Base-by-base conservation (phyloP, 2,113 vertebrate genomes). In the Theropithecus gelada region DNA sequence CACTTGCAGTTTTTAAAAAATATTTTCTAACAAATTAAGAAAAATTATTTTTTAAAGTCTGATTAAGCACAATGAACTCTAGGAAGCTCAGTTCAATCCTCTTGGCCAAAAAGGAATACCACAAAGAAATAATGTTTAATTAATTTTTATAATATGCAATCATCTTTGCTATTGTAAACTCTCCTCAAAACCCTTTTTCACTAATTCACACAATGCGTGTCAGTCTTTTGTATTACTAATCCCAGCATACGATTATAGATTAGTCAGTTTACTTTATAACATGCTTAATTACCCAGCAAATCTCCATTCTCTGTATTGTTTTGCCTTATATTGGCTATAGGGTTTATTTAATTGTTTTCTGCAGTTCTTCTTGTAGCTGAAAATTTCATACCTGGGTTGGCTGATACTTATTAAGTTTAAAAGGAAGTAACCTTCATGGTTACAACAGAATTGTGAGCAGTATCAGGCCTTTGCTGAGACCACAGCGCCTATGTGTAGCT, bases 231-330 rank as follows among this genome's bases (percentile, higher is more conserved):
- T 94, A 55, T 96, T 88, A 95, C 75, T 80, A 96, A 94, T 79
- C 52, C 81, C 88, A 88, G 83, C 55, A 89, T 75, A 93, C 87
- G 89, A 96, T 90, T 94, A 92, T 57, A 97, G 80, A 98, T 96
- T 86, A 95, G 76, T 94, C 94, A 96, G 80, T 94, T 87, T 93
- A 80, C 66, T 89, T 90, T 70, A 35, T 80, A 52, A 85, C 48
- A 84, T 30, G 82, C 83, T 84, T 87, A 92, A 91, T 94, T 96
- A 93, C 45, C 75, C n/a, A 92, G 70, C 38, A 93, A 84, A 94
- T 93, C 70, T 93, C 57, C 45, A 59, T 88, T 90, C 93, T 66
- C 86, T 52, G 61, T n/a, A 85, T n/a, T 76, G 59, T 70, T 86
- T 95, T 40, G 45, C 79, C 76, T 96, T 81, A 81, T 23, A 66